A percentile compares a stretch with the other conserved stretches of the same genome.
Evolutionary conservation across 2,113 vertebrate species (phyloP).

Genomic region (Erythrolamprus reginae): DNA sequence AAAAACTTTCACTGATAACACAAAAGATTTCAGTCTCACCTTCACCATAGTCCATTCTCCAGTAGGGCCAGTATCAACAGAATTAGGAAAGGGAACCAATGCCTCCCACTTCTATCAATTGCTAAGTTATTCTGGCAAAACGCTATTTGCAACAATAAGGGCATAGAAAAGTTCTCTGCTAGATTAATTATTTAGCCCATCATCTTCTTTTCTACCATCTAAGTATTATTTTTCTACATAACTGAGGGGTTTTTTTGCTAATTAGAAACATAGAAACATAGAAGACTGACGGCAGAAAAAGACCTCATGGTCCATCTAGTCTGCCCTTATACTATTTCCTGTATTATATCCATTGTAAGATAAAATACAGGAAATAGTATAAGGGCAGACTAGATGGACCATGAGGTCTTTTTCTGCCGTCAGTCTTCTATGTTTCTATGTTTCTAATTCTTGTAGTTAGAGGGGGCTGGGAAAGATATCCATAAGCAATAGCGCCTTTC

Average conservation of each 20-base stretch:
- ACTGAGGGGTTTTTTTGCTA: too few relatives aligned
- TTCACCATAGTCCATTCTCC: neutral
- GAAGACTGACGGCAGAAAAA: too few relatives aligned
- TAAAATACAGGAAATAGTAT: too few relatives aligned
- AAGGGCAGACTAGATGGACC: too few relatives aligned
- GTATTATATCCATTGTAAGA: too few relatives aligned
- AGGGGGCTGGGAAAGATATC: neutral
- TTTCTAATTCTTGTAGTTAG: neutral
- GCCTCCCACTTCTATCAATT: neutral
- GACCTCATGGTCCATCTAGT: too few relatives aligned
- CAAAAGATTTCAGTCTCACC: constrained; percentile 30
- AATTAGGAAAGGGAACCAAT: neutral
- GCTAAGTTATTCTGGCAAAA: neutral
- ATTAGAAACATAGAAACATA: too few relatives aligned
- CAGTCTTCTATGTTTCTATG: too few relatives aligned
- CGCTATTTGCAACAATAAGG: too few relatives aligned
- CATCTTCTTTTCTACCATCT: neutral
- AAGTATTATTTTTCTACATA: neutral
- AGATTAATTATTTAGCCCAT: too few relatives aligned
- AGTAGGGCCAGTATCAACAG: neutral
- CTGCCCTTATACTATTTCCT: too few relatives aligned
- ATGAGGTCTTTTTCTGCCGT: too few relatives aligned
- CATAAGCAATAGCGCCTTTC: neutral
- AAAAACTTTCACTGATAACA: constrained; percentile 33
- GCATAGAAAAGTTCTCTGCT: neutral